phyloP scores from a whole-genome alignment of 2,797 vertebrate species.

The Microctenopoma stevenorrisi region DNA sequence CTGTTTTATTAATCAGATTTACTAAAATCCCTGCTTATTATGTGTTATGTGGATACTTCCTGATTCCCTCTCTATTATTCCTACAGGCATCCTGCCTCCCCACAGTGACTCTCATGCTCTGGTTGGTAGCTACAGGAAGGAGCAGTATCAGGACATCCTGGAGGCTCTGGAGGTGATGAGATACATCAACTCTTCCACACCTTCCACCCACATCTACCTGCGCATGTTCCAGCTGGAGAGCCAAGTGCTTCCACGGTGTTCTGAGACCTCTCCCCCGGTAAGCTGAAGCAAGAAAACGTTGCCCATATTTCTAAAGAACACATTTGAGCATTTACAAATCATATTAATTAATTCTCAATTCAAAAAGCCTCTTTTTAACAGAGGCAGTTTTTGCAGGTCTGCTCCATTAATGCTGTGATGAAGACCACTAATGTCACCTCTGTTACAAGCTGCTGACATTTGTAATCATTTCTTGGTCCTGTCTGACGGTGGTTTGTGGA shows the following conservation, averaged over 20 bases:
- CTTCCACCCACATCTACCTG: constrained; percentile 89
- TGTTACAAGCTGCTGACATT: no score
- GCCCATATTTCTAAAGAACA: no score
- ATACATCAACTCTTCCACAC: constrained; percentile 85
- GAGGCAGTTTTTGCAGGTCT: no score
- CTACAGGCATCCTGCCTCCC: constrained; percentile 91
- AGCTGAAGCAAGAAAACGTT: constrained; percentile 42
- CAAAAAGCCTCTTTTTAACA: no score
- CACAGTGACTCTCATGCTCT: constrained; percentile 91
- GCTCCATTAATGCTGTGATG: no score
- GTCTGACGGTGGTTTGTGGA: no score
- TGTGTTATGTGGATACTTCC: background rate
- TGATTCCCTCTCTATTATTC: background rate
- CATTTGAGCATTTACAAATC: no score
- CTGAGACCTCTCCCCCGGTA: constrained; percentile 84
- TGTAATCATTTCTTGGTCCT: no score
- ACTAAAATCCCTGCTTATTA: background rate
- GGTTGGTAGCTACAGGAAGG: constrained; percentile 89
- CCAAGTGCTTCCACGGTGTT: constrained; percentile 88
- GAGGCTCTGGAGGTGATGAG: constrained; percentile 91
- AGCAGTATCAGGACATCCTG: constrained; percentile 90
- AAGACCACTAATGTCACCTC: no score
- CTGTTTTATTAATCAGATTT: background rate
- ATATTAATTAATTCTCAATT: no score
- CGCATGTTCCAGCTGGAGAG: constrained; percentile 94